Evolutionary conservation across 1,140 invertebrate species (phyloP).

Genomic region (Lutraria rhynchaena): DNA sequence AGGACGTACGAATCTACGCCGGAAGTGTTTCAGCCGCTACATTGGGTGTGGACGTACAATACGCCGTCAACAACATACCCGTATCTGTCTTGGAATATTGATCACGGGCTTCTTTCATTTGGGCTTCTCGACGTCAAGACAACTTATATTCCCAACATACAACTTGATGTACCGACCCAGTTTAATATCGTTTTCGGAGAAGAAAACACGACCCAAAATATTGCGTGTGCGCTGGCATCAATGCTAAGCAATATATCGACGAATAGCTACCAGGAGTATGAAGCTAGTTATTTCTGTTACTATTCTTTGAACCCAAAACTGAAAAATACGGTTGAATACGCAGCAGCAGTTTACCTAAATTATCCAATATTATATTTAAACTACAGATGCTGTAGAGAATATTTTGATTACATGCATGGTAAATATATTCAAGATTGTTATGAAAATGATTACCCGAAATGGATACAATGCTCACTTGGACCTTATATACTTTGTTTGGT

Average conservation of each 20-base stretch:
- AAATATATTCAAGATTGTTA: neutral
- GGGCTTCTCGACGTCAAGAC: no score
- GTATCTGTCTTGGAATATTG: conserved; percentile 27
- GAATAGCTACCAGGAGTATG: neutral
- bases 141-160: no score
- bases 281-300: conserved; percentile 25
- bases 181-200: neutral
- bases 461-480: conserved; percentile 12
- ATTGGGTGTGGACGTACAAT: conserved; percentile 33
- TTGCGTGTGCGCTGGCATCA: neutral
- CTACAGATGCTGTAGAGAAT: neutral
- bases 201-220: neutral
- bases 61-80: conserved; percentile 4
- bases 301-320: neutral
- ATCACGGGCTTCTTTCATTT: no score
- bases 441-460: no score
- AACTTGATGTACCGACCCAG: neutral
- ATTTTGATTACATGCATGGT: neutral
- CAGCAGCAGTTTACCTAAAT: conserved; percentile 2
- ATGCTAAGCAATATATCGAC: neutral
- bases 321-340: neutral
- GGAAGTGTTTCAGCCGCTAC: neutral
- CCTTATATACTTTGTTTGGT: conserved; percentile 42
- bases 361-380: neutral
- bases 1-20: neutral